phyloP scores from a whole-genome alignment of 53 echinoderm and acorn worm species.

The Astropecten irregularis region DNA sequence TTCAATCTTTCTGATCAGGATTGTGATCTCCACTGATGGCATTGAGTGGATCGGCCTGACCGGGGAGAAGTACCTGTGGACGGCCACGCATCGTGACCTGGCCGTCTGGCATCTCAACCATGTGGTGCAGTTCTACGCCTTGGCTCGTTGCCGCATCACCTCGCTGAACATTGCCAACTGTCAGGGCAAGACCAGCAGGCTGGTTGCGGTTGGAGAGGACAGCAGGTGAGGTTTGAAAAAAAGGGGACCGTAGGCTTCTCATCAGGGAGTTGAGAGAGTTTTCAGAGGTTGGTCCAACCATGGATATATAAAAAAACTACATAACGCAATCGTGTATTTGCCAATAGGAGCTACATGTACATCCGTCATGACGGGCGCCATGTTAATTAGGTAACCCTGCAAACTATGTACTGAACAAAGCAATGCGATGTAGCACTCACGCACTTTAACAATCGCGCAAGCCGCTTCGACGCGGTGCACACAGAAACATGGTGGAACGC shows the following conservation, averaged over 20 bases:
- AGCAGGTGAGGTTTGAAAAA: conserved; percentile 68
- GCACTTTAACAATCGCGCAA: too few species aligned
- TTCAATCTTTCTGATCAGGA: too few species aligned
- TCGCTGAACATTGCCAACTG: conserved; percentile 65
- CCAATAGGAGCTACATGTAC: too few species aligned
- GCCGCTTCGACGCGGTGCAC: too few species aligned
- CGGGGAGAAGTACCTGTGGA: conserved; percentile 88
- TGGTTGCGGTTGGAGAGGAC: conserved; percentile 95
- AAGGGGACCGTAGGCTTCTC: not conserved
- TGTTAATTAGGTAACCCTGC: too few species aligned
- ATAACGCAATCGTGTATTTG: too few species aligned
- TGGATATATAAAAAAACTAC: not conserved
- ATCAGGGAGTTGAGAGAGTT: not conserved
- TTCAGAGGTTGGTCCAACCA: too few species aligned
- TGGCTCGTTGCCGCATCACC: conserved; percentile 82
- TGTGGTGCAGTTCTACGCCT: conserved; percentile 81
- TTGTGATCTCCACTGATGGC: conserved; percentile 84
- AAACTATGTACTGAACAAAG: too few species aligned
- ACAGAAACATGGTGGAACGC: too few species aligned
- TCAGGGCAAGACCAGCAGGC: conserved; percentile 75
- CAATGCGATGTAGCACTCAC: too few species aligned
- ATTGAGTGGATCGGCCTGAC: conserved; percentile 96
- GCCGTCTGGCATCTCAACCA: conserved; percentile 85
- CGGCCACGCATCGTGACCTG: conserved; percentile 80
- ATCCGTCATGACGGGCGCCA: too few species aligned